Percentiles rank a stretch among this genome's conserved stretches.
Evolutionary conservation across 2,888 invertebrate species (phyloP).

Genomic region (Drosophila anceps): DNA sequence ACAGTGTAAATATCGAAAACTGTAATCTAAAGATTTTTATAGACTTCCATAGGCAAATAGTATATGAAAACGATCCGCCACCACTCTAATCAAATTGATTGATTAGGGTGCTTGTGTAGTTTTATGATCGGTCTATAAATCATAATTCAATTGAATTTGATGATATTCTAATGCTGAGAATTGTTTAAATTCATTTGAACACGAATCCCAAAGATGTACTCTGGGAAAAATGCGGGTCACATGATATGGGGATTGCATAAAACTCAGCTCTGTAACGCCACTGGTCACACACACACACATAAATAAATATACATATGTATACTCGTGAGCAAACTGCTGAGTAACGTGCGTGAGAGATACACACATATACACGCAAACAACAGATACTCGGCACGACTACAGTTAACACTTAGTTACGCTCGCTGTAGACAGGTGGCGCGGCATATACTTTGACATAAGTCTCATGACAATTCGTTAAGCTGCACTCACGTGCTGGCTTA

Average conservation of each 20-base stretch:
- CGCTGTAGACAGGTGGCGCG: conserved; percentile 43
- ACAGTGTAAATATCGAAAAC: conserved; percentile 13
- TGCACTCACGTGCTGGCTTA: conserved; percentile 57
- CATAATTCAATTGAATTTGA: conserved; percentile 61
- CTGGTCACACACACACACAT: conserved; percentile 27
- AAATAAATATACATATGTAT: not conserved
- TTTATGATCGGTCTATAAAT: conserved; percentile 65
- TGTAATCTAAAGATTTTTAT: conserved; percentile 14
- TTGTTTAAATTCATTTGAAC: not conserved
- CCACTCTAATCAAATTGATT: conserved; percentile 68
- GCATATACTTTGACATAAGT: conserved; percentile 42
- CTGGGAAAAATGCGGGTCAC: conserved; percentile 51
- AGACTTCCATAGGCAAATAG: conserved; percentile 39
- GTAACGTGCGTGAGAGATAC: conserved; percentile 58
- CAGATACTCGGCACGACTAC: conserved; percentile 37
- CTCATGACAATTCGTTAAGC: conserved; percentile 56
- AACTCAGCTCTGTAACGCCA: conserved; percentile 66
- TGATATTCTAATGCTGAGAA: conserved; percentile 21
- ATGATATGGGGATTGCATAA: conserved; percentile 74
- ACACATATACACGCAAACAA: conserved; percentile 40
- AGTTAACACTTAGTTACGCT: conserved; percentile 22
- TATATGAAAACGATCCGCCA: conserved; percentile 21
- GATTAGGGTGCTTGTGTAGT: conserved; percentile 46
- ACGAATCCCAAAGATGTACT: conserved; percentile 26
- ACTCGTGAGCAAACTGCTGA: conserved; percentile 32